Conservation (phyloP, 1,140 invertebrate species). For the Drosophila tsacasi region DNA sequence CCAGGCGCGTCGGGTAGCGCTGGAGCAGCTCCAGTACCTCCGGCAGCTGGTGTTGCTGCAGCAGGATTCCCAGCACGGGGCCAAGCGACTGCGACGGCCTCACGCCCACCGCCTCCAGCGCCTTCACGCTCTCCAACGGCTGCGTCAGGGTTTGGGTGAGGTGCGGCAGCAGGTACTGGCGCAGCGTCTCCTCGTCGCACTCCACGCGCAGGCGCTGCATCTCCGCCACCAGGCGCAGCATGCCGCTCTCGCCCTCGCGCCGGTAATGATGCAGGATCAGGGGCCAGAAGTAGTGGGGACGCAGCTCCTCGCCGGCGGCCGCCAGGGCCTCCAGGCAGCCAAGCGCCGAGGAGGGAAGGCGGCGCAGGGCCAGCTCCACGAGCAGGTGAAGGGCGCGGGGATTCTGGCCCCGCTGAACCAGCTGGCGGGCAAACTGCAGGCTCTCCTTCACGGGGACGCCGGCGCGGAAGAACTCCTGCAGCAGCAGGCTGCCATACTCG, state of each 20-base stretch:
- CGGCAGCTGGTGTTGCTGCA: slow-evolving; percentile 72
- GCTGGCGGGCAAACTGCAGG: slow-evolving; percentile 56
- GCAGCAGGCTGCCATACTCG: slow-evolving; percentile 58
- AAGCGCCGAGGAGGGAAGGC: slow-evolving; percentile 50
- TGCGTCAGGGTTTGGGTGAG: slow-evolving; percentile 77
- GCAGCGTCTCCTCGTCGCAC: slow-evolving; percentile 85
- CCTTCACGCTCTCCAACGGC: slow-evolving; percentile 69
- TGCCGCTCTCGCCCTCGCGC: slow-evolving; percentile 64
- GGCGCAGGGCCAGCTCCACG: slow-evolving; percentile 67
- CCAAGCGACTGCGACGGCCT: slow-evolving; percentile 63
- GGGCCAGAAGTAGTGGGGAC: slow-evolving; percentile 84
- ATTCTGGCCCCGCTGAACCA: slow-evolving; percentile 65
- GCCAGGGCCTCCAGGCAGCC: slow-evolving; percentile 61
- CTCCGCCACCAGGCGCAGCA: slow-evolving; percentile 72
- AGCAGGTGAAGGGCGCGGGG: slow-evolving; percentile 68
- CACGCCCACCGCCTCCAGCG: slow-evolving; percentile 80
- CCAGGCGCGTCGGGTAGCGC: slow-evolving; percentile 71
- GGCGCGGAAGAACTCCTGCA: slow-evolving; percentile 68
- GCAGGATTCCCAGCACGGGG: slow-evolving; percentile 81
- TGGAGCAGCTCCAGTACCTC: slow-evolving; percentile 66
- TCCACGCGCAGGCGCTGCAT: slow-evolving; percentile 84
- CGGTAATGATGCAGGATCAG: slow-evolving; percentile 59
- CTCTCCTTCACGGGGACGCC: slow-evolving; percentile 38
- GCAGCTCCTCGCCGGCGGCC: slow-evolving; percentile 54
- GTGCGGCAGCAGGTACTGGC: slow-evolving; percentile 84